phyloP scores from a whole-genome alignment of 2,113 vertebrate species.

The Dasyurus viverrinus region DNA sequence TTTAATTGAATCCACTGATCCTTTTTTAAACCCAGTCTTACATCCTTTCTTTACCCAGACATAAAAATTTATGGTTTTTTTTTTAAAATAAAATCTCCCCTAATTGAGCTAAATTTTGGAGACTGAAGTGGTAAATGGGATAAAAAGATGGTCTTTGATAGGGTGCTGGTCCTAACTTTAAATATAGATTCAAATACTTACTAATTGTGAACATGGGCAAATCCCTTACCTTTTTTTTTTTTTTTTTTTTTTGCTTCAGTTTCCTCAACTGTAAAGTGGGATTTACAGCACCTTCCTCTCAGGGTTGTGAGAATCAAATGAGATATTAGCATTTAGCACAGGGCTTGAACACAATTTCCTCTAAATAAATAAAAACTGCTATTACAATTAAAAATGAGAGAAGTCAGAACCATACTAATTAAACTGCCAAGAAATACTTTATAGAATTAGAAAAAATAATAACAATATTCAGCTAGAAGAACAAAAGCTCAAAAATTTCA shows the following conservation, averaged over 20 bases:
- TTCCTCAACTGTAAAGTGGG: not conserved
- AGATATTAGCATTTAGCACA: not conserved
- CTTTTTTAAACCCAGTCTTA: not conserved
- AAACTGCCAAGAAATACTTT: too few species aligned
- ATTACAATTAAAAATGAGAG: not conserved
- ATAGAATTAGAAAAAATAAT: too few species aligned
- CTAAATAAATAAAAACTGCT: not conserved
- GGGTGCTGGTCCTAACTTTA: not conserved
- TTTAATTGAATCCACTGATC: not conserved
- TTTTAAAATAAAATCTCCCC: not conserved
- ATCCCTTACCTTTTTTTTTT: not conserved
- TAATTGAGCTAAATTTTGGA: not conserved
- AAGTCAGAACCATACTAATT: too few species aligned
- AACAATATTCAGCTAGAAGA: too few species aligned
- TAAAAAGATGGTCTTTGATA: not conserved
- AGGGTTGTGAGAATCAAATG: not conserved
- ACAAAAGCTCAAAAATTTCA: too few species aligned
- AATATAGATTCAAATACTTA: not conserved
- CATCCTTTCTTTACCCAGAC: not conserved
- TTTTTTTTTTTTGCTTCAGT: not conserved
- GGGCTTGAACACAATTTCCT: not conserved
- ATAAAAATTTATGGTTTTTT: not conserved
- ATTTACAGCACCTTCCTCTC: not conserved
- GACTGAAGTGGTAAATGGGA: not conserved
- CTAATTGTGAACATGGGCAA: not conserved